Evolutionary conservation across 2,888 invertebrate species (phyloP).

Genomic region (Diadegma fenestrale): DNA sequence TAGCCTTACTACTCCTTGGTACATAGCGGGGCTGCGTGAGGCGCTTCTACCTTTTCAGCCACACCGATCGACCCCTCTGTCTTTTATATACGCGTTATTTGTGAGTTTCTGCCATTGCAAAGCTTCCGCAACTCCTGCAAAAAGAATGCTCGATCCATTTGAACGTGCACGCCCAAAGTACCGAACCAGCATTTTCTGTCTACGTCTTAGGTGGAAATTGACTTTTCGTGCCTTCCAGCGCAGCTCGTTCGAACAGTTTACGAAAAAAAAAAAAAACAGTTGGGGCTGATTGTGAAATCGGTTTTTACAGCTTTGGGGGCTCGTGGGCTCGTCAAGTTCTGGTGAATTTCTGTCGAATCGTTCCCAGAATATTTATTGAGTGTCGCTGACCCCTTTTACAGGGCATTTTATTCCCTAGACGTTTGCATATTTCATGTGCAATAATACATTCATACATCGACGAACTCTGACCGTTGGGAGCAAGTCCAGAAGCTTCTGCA

Average conservation of each 20-base stretch:
- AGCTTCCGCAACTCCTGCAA: constrained; percentile 12
- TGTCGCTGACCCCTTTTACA: neutral
- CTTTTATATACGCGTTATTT: constrained; percentile 9
- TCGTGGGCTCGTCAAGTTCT: no score
- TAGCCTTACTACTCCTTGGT: constrained; percentile 56
- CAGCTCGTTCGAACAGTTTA: neutral
- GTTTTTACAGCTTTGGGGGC: neutral
- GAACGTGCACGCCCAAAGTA: neutral
- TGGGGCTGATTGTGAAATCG: no score
- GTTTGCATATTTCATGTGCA: neutral
- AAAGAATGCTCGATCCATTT: neutral
- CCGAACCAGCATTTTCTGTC: neutral
- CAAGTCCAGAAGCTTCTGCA: constrained; percentile 15
- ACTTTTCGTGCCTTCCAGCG: constrained; percentile 29
- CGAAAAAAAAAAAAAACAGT: neutral
- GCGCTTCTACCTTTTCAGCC: constrained; percentile 57
- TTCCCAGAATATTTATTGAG: neutral
- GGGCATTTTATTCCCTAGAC: neutral
- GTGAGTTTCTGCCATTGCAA: constrained; percentile 20
- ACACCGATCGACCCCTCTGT: neutral
- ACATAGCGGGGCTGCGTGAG: constrained; percentile 71
- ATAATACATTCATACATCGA: neutral
- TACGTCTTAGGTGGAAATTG: neutral
- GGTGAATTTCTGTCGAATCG: neutral
- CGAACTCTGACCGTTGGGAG: neutral